Conservation (phyloP, 92 coral and sea anemone species). For the Actinernus sp. region DNA sequence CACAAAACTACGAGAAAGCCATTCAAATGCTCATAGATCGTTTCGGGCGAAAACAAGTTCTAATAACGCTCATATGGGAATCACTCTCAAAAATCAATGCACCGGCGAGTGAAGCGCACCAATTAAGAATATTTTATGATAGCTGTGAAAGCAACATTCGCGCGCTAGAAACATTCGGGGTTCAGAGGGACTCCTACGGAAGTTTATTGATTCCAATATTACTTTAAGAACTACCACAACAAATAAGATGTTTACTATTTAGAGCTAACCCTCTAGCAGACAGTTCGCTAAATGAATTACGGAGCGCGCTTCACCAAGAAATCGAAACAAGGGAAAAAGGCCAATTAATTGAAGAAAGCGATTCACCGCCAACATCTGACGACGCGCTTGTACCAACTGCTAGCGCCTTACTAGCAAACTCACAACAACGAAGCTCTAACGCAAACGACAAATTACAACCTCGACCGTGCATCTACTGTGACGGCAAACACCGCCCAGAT, state of each 20-base stretch:
- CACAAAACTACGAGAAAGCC: slow-evolving; percentile 49
- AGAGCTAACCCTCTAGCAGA: slow-evolving; percentile 31
- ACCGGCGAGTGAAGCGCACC: background rate
- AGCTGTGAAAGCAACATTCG: slow-evolving; percentile 23
- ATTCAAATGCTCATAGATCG: slow-evolving; percentile 32
- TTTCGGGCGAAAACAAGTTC: slow-evolving; percentile 30
- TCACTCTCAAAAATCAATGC: slow-evolving; percentile 4
- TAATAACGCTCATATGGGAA: slow-evolving; percentile 27
- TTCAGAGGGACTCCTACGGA: slow-evolving; percentile 18
- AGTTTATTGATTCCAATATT: slow-evolving; percentile 28
- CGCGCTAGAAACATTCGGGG: slow-evolving; percentile 7
- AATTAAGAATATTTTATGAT: slow-evolving; percentile 14
- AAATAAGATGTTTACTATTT: slow-evolving; percentile 6
- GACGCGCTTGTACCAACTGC: slow-evolving; percentile 3
- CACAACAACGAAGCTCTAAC: slow-evolving; percentile 11
- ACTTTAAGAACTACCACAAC: slow-evolving; percentile 19
- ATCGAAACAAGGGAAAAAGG: slow-evolving; percentile 47
- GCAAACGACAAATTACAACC: background rate
- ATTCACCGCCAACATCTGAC: slow-evolving; percentile 8
- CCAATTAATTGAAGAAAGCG: slow-evolving; percentile 24
- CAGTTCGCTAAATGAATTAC: slow-evolving; percentile 33
- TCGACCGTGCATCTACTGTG: slow-evolving; percentile 28
- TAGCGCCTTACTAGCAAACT: slow-evolving; percentile 3
- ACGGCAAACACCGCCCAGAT: slow-evolving; percentile 40
- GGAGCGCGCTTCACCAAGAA: slow-evolving; percentile 32